Percentiles rank a stretch among this genome's conserved stretches.
These are phyloP conservation scores for Aleadryas rufinucha DNA, from an alignment of 2,113 vertebrate genomes.

Conservation along the genomic window DNA sequence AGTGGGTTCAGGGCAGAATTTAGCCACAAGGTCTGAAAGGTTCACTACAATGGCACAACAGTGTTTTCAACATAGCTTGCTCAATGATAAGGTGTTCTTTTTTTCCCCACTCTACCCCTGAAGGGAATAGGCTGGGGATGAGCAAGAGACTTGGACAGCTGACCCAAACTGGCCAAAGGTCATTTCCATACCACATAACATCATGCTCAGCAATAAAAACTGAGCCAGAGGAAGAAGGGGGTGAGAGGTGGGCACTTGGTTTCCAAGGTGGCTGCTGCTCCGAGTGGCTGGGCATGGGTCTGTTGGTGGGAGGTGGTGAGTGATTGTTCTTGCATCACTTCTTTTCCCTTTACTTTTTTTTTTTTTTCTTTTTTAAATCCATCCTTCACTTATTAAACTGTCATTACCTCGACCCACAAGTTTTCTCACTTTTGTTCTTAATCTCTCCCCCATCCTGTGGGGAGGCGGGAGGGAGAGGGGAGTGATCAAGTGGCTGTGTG, in stretches of 20 bases:
- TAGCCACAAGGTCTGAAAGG: not conserved
- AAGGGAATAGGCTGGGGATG: not conserved
- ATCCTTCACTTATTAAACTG: not conserved
- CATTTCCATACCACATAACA: accelerated
- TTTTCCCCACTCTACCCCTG: not conserved
- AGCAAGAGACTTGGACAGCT: not conserved
- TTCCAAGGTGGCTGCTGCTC: not conserved
- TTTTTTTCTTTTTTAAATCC: not conserved
- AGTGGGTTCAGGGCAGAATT: not conserved
- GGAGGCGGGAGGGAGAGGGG: not conserved
- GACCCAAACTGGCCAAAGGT: not conserved
- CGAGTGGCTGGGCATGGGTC: not conserved
- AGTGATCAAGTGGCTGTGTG: not conserved
- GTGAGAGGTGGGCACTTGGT: not conserved
- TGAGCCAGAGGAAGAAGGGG: not conserved
- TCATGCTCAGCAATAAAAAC: not conserved
- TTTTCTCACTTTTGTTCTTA: slow-evolving; percentile 27
- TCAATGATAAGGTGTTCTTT: not conserved
- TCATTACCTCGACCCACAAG: slow-evolving; percentile 8
- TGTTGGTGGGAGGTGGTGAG: not conserved
- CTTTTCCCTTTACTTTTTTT: not conserved
- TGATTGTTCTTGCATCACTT: not conserved
- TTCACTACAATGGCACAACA: not conserved
- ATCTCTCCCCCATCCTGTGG: not conserved
- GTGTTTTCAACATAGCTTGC: not conserved